Base-by-base conservation (phyloP, 1,140 invertebrate genomes). In the Drosophila pallidifrons region DNA sequence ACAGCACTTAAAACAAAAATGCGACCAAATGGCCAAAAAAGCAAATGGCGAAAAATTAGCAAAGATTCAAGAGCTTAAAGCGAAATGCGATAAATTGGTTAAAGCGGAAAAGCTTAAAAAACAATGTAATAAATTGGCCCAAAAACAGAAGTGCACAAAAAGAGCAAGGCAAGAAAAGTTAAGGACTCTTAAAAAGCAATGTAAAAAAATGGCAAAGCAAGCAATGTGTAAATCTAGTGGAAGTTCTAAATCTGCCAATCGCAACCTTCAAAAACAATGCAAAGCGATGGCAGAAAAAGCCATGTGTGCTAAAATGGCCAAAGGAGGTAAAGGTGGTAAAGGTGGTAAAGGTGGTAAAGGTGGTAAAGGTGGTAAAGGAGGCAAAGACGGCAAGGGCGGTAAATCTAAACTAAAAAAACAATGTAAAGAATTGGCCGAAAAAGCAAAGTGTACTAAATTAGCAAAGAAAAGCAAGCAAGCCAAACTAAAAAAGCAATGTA, bases 11-110 rank as follows among this genome's bases (percentile, higher is more conserved):
- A 55, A 55, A n/a, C 54, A 47, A n/a, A 11, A 43, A 11, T 61
- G 74, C 3, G n/a, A 55, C n/a, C 38, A 69, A 45, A n/a, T 46
- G 20, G 68, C 47, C 8, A 13, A 76, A 13, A 15, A 55, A 47
- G 41, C 67, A 11, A 60, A 60, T 15, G 11, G 28, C 0, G 25
- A 67, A 3, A 58, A 74, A 25, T 5, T 74, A 0, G 60, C 25
- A 2, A 63, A 63, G 1, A 45, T 43, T 5, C 5, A 41, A 49
- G 54, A 13, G 8, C 51, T 28, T 30, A 63, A 58, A 10, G 15
- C 54, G 41, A 30, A 64, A 59, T 60, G 59, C 8, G 16, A 16
- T 1, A 70, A 63, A 15, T 10, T 66, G 30, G 46, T 13, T 5
- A 52, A 51, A 16, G 1, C 13, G 35, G 43, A 60, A 54, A 25